Evolutionary conservation across 1,140 invertebrate species (phyloP), one percentile per base, ranked within the genome.

Genomic region (Microplitis demolitor): DNA sequence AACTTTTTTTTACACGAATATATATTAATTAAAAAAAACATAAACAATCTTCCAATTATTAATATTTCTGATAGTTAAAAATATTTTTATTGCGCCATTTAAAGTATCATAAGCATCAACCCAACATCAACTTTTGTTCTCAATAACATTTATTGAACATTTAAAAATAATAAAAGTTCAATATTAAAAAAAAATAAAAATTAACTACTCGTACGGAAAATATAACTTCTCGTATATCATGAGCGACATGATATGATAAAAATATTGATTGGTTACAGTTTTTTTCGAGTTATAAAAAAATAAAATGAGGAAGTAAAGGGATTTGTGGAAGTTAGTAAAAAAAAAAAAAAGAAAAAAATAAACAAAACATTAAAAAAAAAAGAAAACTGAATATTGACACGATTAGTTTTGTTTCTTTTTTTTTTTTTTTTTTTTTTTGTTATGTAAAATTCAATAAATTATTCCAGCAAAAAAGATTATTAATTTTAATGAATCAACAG

Each of bases 401-500:
- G 39, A 45, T 45, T 45, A 45, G 39, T 45, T 45, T 45, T 45
- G 39, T 45, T 45, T 45, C 39, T 45, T 45, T 45, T 45, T 24
- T 24, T 24, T 24, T 24, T 24, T 24, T 24, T 24, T 24, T 24
- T 39, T 70, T 6, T 58, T 72, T 72, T 66, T 39, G 14, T 78
- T 78, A 74, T 74, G 76, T 80, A 80, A 77, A 79, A 80, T 72
- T 79, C 73, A 80, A 79, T 81, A 75, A 81, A 73, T 80, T 78
- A 79, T 81, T 76, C 76, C 78, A 81, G 78, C 77, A 81, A 81
- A 45, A 45, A 82, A 80, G 76, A 82, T 81, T 24, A 24, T 24
- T 80, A 78, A 76, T 76, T 81, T 81, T 78, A 82, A 82, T 82
- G 72, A 79, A 79, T 72, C 78, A 81, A 81, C 79, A 82, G 78